Evolutionary conservation across 2,888 invertebrate genomes (phyloP).

Genomic region (Eurytoma adleriae): DNA sequence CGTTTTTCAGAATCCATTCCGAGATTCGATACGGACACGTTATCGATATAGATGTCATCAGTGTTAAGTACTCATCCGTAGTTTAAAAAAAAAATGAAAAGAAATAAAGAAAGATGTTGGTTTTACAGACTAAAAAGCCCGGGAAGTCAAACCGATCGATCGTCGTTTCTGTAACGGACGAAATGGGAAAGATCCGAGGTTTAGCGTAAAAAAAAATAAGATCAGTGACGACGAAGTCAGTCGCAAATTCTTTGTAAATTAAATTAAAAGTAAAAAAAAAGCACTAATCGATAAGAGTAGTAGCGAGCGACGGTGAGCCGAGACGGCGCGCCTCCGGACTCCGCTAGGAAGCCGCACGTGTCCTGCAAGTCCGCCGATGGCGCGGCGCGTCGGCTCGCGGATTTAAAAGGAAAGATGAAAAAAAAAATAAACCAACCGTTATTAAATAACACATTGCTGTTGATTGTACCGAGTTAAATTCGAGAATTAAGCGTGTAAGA

Average conservation of each 20-base stretch:
- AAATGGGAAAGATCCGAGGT: conserved; percentile 35
- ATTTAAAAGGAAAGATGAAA: conserved; percentile 25
- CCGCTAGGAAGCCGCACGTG: too few species aligned
- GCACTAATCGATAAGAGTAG: conserved; percentile 64
- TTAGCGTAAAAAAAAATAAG: conserved; percentile 32
- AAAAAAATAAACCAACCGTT: conserved; percentile 52
- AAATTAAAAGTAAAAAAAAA: conserved; percentile 51
- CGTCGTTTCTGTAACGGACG: neutral
- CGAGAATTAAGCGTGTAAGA: conserved; percentile 68
- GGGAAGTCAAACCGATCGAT: neutral
- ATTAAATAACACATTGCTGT: conserved; percentile 61
- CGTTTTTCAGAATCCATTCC: conserved; percentile 71
- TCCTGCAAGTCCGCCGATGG: neutral
- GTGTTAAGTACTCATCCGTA: conserved; percentile 65
- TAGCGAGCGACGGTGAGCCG: conserved; percentile 38
- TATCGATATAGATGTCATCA: conserved; percentile 69
- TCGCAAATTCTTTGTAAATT: conserved; percentile 57
- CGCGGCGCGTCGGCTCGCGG: conserved; percentile 18
- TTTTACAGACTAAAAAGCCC: neutral
- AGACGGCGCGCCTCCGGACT: conserved; percentile 10
- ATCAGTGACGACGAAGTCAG: conserved; percentile 40
- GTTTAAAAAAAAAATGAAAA: conserved; percentile 34
- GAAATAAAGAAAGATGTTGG: neutral
- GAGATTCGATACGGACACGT: conserved; percentile 60
- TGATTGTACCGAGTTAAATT: conserved; percentile 60